A percentile compares a stretch with the other conserved stretches of the same genome.
phyloP scores from a whole-genome alignment of 2,113 vertebrate species.

The Psilopsiagon aurifrons region DNA sequence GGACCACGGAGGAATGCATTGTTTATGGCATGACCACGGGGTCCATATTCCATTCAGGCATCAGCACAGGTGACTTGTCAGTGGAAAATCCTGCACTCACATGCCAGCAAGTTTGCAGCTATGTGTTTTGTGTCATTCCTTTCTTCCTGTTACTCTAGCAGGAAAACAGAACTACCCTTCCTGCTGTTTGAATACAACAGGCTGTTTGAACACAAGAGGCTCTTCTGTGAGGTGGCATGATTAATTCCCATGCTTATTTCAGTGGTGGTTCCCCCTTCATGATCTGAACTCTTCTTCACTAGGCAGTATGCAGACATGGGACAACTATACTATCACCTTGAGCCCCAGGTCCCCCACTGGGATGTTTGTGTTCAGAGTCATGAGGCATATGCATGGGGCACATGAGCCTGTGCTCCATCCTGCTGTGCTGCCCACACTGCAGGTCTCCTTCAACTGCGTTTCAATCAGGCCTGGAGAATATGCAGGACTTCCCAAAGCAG shows the following conservation, averaged over 20 bases:
- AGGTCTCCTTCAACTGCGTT: neutral
- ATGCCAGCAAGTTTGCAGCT: neutral
- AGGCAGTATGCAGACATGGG: neutral
- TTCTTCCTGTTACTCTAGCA: neutral
- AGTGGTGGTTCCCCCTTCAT: neutral
- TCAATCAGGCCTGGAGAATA: neutral
- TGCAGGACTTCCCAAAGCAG: neutral
- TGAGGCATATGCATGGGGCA: neutral
- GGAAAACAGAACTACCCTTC: neutral
- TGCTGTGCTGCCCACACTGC: accelerated
- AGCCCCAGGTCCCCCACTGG: neutral
- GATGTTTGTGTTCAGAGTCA: neutral
- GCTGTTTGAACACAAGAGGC: neutral
- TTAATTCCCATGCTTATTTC: neutral
- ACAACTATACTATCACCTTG: neutral
- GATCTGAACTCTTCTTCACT: neutral
- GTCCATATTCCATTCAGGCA: neutral
- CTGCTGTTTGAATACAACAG: neutral
- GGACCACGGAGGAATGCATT: neutral
- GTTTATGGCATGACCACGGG: slow-evolving; percentile 9
- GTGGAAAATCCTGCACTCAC: neutral
- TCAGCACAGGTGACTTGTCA: neutral
- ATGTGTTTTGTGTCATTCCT: neutral
- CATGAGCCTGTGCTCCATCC: neutral
- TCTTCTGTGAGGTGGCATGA: neutral